A percentile compares a stretch with the other conserved stretches of the same genome.
phyloP scores from a whole-genome alignment of 2,888 invertebrate species.

The Barypeithes pellucidus region DNA sequence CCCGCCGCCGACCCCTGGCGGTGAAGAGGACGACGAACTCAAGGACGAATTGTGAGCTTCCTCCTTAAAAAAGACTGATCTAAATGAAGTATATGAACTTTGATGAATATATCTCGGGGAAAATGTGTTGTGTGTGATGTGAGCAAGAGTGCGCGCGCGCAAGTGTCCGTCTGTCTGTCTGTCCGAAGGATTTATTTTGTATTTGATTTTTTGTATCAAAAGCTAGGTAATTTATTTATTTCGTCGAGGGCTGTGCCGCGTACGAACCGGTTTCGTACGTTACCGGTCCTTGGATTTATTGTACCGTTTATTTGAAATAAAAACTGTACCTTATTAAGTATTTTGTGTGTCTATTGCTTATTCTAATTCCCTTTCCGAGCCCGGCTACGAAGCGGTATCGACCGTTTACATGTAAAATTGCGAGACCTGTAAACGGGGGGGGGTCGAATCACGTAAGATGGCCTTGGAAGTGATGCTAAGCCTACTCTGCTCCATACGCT shows the following conservation, averaged over 20 bases:
- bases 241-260: slow-evolving; percentile 28
- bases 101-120: slow-evolving; percentile 29
- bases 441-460: too few species aligned
- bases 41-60: slow-evolving; percentile 85
- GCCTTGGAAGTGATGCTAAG: too few species aligned
- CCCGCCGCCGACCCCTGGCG: slow-evolving; percentile 80
- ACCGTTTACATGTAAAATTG: not conserved
- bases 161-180: slow-evolving; percentile 15
- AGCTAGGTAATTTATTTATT: slow-evolving; percentile 53
- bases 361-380: too few species aligned
- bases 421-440: too few species aligned
- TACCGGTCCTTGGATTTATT: slow-evolving; percentile 19
- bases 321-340: slow-evolving; percentile 34
- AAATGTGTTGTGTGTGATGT: slow-evolving; percentile 13
- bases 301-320: slow-evolving; percentile 37
- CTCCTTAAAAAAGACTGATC: slow-evolving; percentile 48
- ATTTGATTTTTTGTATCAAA: slow-evolving; percentile 51
- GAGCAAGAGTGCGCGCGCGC: slow-evolving; percentile 28
- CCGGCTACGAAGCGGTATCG: too few species aligned
- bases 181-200: slow-evolving; percentile 23
- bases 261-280: slow-evolving; percentile 25
- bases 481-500: too few species aligned
- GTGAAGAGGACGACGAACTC: slow-evolving; percentile 82
- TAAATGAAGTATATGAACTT: slow-evolving; percentile 20
- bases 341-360: not conserved